These are phyloP conservation scores for Hoplodrina blanda DNA, from an alignment of 2,888 invertebrate genomes.

Conservation along the genomic window DNA sequence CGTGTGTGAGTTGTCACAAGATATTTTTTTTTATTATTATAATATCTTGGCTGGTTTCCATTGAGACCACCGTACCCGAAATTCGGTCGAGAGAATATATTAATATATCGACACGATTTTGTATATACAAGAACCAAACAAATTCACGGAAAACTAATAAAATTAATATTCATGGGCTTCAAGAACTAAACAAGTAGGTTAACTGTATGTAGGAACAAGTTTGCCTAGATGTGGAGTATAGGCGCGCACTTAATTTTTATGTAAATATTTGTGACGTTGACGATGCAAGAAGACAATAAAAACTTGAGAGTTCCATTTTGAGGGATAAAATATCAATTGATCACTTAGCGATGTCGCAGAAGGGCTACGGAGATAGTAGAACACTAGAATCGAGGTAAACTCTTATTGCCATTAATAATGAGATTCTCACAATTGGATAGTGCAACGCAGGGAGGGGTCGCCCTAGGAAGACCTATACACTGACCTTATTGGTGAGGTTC, in stretches of 20 bases:
- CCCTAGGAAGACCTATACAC: no score
- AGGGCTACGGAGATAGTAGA: no score
- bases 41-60: not conserved
- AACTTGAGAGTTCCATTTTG: no score
- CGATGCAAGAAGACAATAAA: no score
- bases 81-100: not conserved
- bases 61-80: not conserved
- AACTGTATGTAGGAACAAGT: constrained; percentile 3
- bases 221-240: not conserved
- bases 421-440: no score
- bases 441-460: no score
- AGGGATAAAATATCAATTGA: no score
- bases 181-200: constrained; percentile 13
- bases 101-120: not conserved
- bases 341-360: not conserved
- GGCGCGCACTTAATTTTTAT: not conserved
- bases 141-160: not conserved
- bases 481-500: no score
- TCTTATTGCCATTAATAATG: no score
- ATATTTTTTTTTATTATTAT: no score
- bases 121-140: not conserved
- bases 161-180: constrained; percentile 11
- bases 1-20: no score
- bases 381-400: no score
- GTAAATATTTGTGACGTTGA: not conserved